phyloP scores from a whole-genome alignment of 2,888 invertebrate species.

The Coleophora deauratella region DNA sequence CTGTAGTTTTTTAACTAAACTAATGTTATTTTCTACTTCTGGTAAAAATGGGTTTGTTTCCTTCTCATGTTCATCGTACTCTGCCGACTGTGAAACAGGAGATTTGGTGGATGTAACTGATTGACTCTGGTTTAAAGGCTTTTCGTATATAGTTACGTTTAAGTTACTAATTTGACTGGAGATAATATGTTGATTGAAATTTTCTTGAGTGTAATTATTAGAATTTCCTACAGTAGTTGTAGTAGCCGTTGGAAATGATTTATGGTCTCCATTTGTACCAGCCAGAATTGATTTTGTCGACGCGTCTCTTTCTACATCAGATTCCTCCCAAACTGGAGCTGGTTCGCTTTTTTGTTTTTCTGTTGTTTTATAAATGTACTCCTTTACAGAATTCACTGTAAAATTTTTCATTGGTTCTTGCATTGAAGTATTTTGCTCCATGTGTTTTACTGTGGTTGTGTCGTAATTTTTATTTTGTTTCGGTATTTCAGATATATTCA shows the following conservation, averaged over 20 bases:
- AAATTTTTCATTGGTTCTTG: no score
- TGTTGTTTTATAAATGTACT: neutral
- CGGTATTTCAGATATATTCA: no score
- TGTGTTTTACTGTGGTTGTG: neutral
- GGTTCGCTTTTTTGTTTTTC: constrained; percentile 24
- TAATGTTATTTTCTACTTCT: constrained; percentile 76
- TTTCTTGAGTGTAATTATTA: constrained; percentile 4
- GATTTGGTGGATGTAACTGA: constrained; percentile 32
- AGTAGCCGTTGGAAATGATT: constrained; percentile 15
- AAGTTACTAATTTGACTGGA: constrained; percentile 44
- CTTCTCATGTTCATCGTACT: constrained; percentile 61
- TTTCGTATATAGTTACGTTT: constrained; percentile 62
- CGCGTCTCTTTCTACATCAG: constrained; percentile 29
- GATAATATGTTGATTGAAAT: constrained; percentile 20
- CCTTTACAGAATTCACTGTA: neutral
- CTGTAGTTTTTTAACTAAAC: constrained; percentile 74
- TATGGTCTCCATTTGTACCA: constrained; percentile 1
- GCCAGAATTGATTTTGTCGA: no score
- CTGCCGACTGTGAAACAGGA: constrained; percentile 35
- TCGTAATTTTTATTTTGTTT: neutral
- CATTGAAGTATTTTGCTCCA: no score
- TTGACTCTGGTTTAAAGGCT: constrained; percentile 40
- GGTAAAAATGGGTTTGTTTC: constrained; percentile 81
- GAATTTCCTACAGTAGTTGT: constrained; percentile 14
- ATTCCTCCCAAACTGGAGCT: constrained; percentile 59